Evolutionary conservation across 2,797 vertebrate genomes (phyloP), one percentile per base, ranked within the genome.

Genomic region (Sciurus vulgaris): DNA sequence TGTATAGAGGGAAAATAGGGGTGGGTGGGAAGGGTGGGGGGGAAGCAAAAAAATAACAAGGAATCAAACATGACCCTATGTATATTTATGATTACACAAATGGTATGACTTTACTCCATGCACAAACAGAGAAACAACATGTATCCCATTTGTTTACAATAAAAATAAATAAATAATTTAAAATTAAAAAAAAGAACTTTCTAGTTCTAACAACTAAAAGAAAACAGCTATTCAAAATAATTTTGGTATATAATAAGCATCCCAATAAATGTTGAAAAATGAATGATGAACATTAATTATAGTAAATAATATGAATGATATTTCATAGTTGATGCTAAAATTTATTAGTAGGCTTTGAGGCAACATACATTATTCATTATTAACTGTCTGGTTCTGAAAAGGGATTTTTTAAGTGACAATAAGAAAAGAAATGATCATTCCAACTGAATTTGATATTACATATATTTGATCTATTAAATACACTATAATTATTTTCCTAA

Each of bases 241-340:
- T 74, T 94, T 88, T 74, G 93, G 74, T 47, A 92, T 69, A 77
- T 15, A 94, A 10, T 78, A 91, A n/a, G 30, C 18, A 96, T 54
- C 84, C n/a, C 18, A 93, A 56, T 83, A 84, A 95, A 86, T 78
- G 18, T 63, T 81, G 28, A 89, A 77, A 74, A 92, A 81, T 87
- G 41, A 91, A 56, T 26, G 72, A 9, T 20, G 87, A 38, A 49
- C 28, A 91, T 82, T 77, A 14, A 54, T 72, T n/a, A 92, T 15
- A 76, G 24, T 93, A 59, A 84, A 61, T 38, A 59, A 78, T 78
- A 63, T 86, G 17, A 95, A 85, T 14, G 22, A 93, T 24, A 93
- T 65, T 93, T 92, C 88, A 83, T 82, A 86, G 86, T 92, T 89
- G 14, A 97, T 93, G 61, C 14, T 76, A 97, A 94, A 95, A 93